A percentile compares a stretch with the other conserved stretches of the same genome.
Conservation (phyloP, 92 coral and sea anemone species). For the Epizoanthus scotinus region DNA sequence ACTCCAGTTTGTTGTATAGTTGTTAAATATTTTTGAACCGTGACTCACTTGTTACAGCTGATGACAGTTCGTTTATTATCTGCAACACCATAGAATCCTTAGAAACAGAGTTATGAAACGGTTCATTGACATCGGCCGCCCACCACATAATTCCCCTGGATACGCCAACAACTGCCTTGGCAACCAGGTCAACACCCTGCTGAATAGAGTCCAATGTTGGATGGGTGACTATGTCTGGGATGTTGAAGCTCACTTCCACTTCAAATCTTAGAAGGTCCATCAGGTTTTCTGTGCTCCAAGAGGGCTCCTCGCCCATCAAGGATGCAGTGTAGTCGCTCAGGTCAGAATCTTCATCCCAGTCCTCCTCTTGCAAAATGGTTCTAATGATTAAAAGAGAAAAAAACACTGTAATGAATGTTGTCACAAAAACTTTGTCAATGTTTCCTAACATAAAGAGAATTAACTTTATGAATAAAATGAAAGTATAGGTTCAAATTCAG, state of each 20-base stretch:
- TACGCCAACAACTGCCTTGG: slow-evolving; percentile 72
- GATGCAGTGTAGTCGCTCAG: slow-evolving; percentile 33
- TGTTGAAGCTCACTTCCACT: slow-evolving; percentile 84
- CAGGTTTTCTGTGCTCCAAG: slow-evolving; percentile 30
- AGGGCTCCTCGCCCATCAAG: slow-evolving; percentile 3
- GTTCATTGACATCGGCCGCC: slow-evolving; percentile 96
- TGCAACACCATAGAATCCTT: slow-evolving; percentile 65
- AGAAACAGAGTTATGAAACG: slow-evolving; percentile 76
- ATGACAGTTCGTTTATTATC: slow-evolving; percentile 64
- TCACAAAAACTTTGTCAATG: too few species aligned
- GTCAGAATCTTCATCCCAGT: slow-evolving; percentile 9
- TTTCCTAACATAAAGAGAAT: too few species aligned
- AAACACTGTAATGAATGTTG: not conserved
- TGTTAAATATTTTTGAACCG: too few species aligned
- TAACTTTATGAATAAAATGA: too few species aligned
- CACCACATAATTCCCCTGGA: slow-evolving; percentile 94
- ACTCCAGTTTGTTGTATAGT: too few species aligned
- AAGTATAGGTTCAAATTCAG: too few species aligned
- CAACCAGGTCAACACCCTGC: slow-evolving; percentile 77
- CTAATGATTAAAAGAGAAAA: not conserved
- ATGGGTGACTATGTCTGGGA: slow-evolving; percentile 91
- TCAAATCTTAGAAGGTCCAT: slow-evolving; percentile 75
- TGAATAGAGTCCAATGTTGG: slow-evolving; percentile 82
- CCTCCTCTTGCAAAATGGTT: slow-evolving; percentile 26
- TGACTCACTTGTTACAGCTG: slow-evolving; percentile 78